Base-by-base conservation (phyloP, 2,113 vertebrate species). In the Plestiodon gilberti region DNA sequence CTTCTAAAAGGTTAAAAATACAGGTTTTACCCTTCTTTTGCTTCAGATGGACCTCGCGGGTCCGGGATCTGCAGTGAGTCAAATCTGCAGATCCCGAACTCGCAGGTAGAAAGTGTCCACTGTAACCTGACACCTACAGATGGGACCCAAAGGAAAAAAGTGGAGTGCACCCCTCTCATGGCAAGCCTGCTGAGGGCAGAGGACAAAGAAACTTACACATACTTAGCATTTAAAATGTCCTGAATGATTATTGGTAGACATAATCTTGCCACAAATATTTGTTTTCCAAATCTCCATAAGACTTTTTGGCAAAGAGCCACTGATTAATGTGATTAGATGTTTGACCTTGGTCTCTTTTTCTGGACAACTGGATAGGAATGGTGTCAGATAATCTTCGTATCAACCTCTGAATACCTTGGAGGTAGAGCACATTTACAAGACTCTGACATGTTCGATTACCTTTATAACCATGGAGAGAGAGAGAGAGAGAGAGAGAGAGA, bases 371-470 rank as follows among this genome's bases (percentile, higher is more conserved):
- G 75, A 0, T 23, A 87, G 83, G 67, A 35, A 11, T 6, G 35
- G 2, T 57, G 86, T 57, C 65, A 40, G 57, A 43, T 91, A 23
- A 86, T 77, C 78, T 52, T 52, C 0, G 0, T 74, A 75, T 69
- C 61, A 83, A 86, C 40, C 57, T 84, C 35, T 38, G 0, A 3
- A 64, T 80, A 85, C 83, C 83, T 74, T 76, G 79, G 67, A 88
- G 38, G 40, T 1, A 0, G 52, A 74, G 62, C 73, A 82, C 88
- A 70, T 18, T 81, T 89, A 81, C 17, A 71, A 78, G 91, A 80
- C 35, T 55, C 79, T 18, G 18, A 57, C 86, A 85, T 65, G 38
- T 52, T 80, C 87, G 76, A 59, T 91, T 84, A 91, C 33, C 4
- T 0, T 75, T n/a, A 82, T 13, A 2, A 75, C 22, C 78, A 88